Evolutionary conservation across 2,113 vertebrate species (phyloP).

Genomic region (Gallinago media): DNA sequence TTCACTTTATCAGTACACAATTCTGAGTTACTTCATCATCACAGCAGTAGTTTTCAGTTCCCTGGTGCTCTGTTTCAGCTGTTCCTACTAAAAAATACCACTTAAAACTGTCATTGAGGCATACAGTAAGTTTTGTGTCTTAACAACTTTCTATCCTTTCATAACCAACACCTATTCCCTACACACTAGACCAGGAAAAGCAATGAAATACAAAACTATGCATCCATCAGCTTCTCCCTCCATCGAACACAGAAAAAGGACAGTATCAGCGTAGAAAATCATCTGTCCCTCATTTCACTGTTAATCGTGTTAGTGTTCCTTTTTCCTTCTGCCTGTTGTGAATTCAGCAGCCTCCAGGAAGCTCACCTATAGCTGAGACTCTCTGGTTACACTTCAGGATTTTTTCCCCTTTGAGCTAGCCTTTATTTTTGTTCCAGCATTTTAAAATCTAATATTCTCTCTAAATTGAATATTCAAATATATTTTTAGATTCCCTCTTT

Average conservation of each 20-base stretch:
- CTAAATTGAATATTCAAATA: constrained; percentile 16
- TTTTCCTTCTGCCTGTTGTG: not conserved
- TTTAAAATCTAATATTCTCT: constrained; percentile 11
- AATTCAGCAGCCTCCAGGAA: not conserved
- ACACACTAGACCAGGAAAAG: not conserved
- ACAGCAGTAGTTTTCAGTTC: not conserved
- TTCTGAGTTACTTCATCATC: not conserved
- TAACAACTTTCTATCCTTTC: not conserved
- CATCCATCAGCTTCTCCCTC: not conserved
- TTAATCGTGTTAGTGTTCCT: not conserved
- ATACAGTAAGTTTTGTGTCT: not conserved
- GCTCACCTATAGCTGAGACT: not conserved
- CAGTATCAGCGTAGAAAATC: not conserved
- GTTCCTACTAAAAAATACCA: not conserved
- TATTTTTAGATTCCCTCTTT: not conserved
- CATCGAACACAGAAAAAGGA: not conserved
- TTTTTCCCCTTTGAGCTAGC: not conserved
- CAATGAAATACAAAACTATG: not conserved
- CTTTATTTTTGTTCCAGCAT: constrained; percentile 20
- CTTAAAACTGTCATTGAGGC: not conserved
- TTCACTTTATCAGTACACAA: not conserved
- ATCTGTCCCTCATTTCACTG: not conserved
- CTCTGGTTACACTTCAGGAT: not conserved
- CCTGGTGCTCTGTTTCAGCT: not conserved
- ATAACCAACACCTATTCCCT: not conserved